Evolutionary conservation across 2,797 vertebrate genomes (phyloP), one percentile per base, ranked within the genome.

Genomic region (Delichon dasypus): DNA sequence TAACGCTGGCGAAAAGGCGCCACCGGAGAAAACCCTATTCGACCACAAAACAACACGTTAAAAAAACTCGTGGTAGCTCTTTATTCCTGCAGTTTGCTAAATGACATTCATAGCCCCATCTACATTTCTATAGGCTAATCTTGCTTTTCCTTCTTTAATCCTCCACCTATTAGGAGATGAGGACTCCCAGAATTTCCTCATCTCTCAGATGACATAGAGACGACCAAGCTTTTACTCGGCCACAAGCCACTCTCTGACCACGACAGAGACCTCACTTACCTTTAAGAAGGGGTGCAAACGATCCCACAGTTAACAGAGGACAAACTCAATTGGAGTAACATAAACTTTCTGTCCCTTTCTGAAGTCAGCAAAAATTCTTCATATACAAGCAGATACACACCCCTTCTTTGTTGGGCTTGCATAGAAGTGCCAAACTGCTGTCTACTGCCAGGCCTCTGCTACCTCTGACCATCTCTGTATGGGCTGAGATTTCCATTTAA

Each of bases 61-160:
- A 86, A 81, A 79, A 79, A 62, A 30, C 58, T 65, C 29, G 3
- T 6, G 47, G 61, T 42, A 76, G 73, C 26, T 91, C 15, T 13
- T 83, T 83, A 67, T 36, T 71, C 68, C 58, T 54, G 42, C 80
- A 30, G 1, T 85, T 72, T 40, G 70, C 71, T 73, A 47, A 90
- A 73, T 54, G 81, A 65, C 54, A 91, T 88, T 85, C 83, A 76
- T 64, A 92, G 89, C 30, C n/a, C 29, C 11, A 77, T 77, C 78
- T 93, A 50, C 76, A 66, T 91, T 58, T 76, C 90, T 85, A 90
- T 51, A 91, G 57, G 36, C 75, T 89, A 54, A 93, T 74, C 62
- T 50, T 76, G 60, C 61, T 38, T 30, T 55, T 57, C 40, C 22
- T 82, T 53, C 79, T 77, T 88, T 78, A 90, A 91, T 62, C 32